These are phyloP conservation scores for Epinephelus lanceolatus DNA, from an alignment of 2,113 vertebrate species.

Conservation along the genomic window DNA sequence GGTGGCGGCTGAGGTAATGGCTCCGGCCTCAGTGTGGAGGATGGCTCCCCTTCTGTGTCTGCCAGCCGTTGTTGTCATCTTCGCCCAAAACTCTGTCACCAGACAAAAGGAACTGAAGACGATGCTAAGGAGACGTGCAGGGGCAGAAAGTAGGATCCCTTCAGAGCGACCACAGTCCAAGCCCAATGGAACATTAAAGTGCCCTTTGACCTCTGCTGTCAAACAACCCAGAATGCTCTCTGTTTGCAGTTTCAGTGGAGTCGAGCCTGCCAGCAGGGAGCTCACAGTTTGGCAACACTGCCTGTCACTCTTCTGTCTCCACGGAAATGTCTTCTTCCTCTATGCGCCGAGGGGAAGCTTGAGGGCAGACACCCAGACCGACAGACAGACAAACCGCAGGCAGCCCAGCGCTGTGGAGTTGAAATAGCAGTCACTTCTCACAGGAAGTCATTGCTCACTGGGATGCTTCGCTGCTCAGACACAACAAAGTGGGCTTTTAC, in stretches of 20 bases:
- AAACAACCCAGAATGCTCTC: conserved; percentile 46
- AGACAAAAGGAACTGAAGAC: conserved; percentile 31
- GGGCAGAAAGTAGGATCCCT: conserved; percentile 20
- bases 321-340: conserved; percentile 76
- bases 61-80: conserved; percentile 44
- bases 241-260: conserved; percentile 45
- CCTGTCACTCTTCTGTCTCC: conserved; percentile 69
- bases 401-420: conserved; percentile 58
- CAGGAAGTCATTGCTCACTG: conserved; percentile 76
- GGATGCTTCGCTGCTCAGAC: conserved; percentile 77
- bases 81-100: conserved; percentile 24
- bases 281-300: conserved; percentile 52
- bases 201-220: conserved; percentile 49
- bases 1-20: conserved; percentile 77
- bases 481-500: conserved; percentile 76
- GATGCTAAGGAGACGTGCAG: conserved; percentile 6
- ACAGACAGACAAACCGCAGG: conserved; percentile 76
- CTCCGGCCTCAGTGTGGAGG: conserved; percentile 50
- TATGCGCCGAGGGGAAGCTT: conserved; percentile 52
- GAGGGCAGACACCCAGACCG: conserved; percentile 69
- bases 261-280: conserved; percentile 35
- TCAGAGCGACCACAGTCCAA: conserved; percentile 18
- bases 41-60: conserved; percentile 51
- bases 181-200: conserved; percentile 17
- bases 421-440: conserved; percentile 77